Conservation (phyloP, 2,888 invertebrate genomes). For the Meandrusa payeni region DNA sequence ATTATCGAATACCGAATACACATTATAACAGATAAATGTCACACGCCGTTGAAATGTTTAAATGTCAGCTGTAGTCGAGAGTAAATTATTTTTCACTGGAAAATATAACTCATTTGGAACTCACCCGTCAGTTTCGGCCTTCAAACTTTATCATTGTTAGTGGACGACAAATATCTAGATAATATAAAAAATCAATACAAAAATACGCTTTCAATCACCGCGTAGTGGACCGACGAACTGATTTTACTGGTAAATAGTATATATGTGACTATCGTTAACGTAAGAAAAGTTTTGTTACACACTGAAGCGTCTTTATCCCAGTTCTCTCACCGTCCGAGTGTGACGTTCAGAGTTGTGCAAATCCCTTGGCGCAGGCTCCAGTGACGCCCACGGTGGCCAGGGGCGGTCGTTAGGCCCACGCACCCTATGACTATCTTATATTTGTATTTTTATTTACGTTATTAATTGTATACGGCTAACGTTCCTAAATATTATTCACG, state of each 20-base stretch:
- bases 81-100: slow-evolving; percentile 4
- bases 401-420: slow-evolving; percentile 38
- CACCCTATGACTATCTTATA: slow-evolving; percentile 20
- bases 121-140: slow-evolving; percentile 9
- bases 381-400: slow-evolving; percentile 38
- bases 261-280: no score
- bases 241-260: no score
- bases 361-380: slow-evolving; percentile 27
- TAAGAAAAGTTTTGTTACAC: not conserved
- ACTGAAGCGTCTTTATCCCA: slow-evolving; percentile 3
- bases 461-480: no score
- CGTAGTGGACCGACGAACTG: no score
- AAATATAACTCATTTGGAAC: slow-evolving; percentile 17
- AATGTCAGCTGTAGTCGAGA: slow-evolving; percentile 9
- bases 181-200: no score
- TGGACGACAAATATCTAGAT: slow-evolving; percentile 4
- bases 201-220: no score
- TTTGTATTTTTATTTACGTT: slow-evolving; percentile 1
- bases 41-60: slow-evolving; percentile 3
- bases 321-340: not conserved
- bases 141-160: slow-evolving; percentile 3
- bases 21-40: slow-evolving; percentile 1
- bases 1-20: slow-evolving; percentile 12
- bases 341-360: slow-evolving; percentile 19
- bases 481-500: no score